Conservation (phyloP, 1,140 invertebrate genomes). For the Mylabris phalerata region DNA sequence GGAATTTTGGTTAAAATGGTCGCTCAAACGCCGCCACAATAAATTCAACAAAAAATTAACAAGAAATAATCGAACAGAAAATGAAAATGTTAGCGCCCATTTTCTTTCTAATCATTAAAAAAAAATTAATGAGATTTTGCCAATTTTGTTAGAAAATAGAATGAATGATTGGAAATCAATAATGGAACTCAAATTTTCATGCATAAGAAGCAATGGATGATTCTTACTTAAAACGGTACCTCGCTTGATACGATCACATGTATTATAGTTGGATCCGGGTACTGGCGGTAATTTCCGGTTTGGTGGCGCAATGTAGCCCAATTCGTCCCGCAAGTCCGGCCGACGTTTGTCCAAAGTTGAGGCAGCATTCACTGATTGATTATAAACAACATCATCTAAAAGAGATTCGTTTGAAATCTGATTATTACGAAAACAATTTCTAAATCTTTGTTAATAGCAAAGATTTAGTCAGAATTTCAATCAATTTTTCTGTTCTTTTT, state of each 20-base stretch:
- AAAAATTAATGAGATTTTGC: too few species aligned
- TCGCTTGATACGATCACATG: conserved; percentile 86
- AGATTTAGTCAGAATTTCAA: too few species aligned
- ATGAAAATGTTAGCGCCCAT: too few species aligned
- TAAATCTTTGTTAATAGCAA: too few species aligned
- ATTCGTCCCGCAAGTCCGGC: conserved; percentile 76
- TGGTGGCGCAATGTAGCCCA: conserved; percentile 86
- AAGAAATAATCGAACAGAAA: too few species aligned
- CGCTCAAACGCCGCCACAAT: too few species aligned
- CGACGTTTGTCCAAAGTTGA: conserved; percentile 79
- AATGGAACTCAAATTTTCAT: background rate
- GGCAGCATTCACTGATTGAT: conserved; percentile 64
- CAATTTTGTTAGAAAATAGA: too few species aligned
- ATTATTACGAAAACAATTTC: background rate
- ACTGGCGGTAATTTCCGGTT: conserved; percentile 86
- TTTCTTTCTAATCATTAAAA: too few species aligned
- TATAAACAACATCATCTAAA: conserved; percentile 83
- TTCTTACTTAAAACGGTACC: conserved; percentile 84
- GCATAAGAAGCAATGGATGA: conserved; percentile 34
- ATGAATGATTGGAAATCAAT: too few species aligned
- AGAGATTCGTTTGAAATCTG: conserved; percentile 10
- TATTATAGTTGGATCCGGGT: conserved; percentile 87
- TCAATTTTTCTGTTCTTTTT: too few species aligned
- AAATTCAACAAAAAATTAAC: too few species aligned
- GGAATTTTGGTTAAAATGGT: too few species aligned